Evolutionary conservation across 1,140 invertebrate genomes (phyloP).

Genomic region (Neodiprion lecontei): DNA sequence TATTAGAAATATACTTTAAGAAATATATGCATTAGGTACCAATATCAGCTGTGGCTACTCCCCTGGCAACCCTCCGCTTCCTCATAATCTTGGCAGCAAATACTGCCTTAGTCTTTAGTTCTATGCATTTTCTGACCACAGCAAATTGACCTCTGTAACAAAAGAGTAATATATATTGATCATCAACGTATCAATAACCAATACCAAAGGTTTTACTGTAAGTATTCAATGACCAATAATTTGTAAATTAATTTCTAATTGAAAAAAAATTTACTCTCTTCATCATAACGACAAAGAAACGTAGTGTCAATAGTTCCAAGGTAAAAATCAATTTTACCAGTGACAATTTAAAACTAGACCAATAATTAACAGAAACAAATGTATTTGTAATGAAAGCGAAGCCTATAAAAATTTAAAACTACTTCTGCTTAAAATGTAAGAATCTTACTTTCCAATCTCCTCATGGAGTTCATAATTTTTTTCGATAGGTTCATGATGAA

Average conservation of each 20-base stretch:
- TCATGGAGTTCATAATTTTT: conserved; percentile 66
- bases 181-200: too few species aligned
- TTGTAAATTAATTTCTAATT: too few species aligned
- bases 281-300: too few species aligned
- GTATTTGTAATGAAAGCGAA: too few species aligned
- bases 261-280: neutral
- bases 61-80: conserved; percentile 67
- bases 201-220: too few species aligned
- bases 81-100: conserved; percentile 79
- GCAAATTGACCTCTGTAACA: conserved; percentile 75
- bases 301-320: neutral
- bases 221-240: too few species aligned
- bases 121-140: conserved; percentile 69
- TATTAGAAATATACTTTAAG: neutral
- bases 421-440: neutral
- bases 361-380: too few species aligned
- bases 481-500: conserved; percentile 67
- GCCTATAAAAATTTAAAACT: too few species aligned
- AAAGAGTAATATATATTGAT: conserved; percentile 16
- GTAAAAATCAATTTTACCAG: conserved; percentile 9
- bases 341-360: too few species aligned
- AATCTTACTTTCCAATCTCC: conserved; percentile 69
- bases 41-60: conserved; percentile 65
- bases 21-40: conserved; percentile 36
- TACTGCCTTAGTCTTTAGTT: conserved; percentile 63